Percentiles rank a stretch among this genome's conserved stretches.
Conservation (phyloP, 2,888 invertebrate species). For the Habrosyne pyritoides region DNA sequence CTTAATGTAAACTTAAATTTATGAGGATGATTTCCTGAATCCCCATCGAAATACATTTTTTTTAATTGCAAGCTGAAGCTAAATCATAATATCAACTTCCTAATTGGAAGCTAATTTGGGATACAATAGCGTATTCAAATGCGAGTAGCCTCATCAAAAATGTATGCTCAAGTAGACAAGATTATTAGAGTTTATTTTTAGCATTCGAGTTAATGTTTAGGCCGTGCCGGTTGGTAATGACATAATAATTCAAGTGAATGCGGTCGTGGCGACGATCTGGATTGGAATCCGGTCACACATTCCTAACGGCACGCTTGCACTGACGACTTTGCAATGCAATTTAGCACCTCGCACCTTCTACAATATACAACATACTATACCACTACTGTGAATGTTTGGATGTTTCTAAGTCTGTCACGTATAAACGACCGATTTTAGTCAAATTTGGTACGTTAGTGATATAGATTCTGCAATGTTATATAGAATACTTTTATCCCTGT, state of each 20-base stretch:
- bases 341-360: conserved; percentile 42
- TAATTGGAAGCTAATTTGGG: too few relatives aligned
- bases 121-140: too few relatives aligned
- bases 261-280: conserved; percentile 50
- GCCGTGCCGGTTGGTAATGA: conserved; percentile 59
- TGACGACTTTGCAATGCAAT: conserved; percentile 59
- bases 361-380: conserved; percentile 41
- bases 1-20: not conserved
- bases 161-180: not conserved
- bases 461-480: too few relatives aligned
- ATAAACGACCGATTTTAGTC: too few relatives aligned
- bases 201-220: conserved; percentile 58
- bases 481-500: too few relatives aligned
- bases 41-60: not conserved
- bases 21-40: not conserved
- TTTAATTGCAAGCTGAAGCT: too few relatives aligned
- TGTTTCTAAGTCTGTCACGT: too few relatives aligned
- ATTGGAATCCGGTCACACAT: conserved; percentile 74
- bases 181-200: not conserved
- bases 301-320: conserved; percentile 72
- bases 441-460: too few relatives aligned
- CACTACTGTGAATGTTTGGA: conserved; percentile 10
- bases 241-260: conserved; percentile 70
- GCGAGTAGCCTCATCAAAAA: not conserved
- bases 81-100: not conserved